A percentile compares a stretch with the other conserved stretches of the same genome.
Evolutionary conservation across 2,888 invertebrate species (phyloP).

Genomic region (Pristionchus maxplancki): DNA sequence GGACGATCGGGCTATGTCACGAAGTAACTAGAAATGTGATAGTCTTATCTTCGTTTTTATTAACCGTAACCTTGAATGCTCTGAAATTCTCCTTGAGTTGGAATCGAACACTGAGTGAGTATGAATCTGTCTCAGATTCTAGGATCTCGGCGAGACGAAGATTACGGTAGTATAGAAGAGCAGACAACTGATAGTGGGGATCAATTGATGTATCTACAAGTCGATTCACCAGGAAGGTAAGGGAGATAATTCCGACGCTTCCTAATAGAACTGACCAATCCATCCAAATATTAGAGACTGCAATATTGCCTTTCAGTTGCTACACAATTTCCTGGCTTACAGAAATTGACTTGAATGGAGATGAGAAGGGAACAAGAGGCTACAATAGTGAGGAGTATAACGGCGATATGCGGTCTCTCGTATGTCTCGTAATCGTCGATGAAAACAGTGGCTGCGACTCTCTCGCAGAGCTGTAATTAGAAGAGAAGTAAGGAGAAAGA

Average conservation of each 20-base stretch:
- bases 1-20: not conserved
- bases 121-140: not conserved
- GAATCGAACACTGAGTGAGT: not conserved
- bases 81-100: conserved; percentile 16
- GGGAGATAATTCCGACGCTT: not conserved
- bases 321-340: not conserved
- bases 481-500: not conserved
- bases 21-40: not conserved
- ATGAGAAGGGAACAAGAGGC: not conserved
- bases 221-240: not conserved
- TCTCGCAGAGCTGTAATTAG: conserved; percentile 21
- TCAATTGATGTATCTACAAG: no score
- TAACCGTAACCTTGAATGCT: not conserved
- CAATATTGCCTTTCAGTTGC: not conserved
- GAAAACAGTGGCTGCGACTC: not conserved
- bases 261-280: not conserved
- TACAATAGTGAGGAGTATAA: not conserved
- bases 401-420: not conserved
- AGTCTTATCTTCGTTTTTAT: not conserved
- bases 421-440: not conserved
- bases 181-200: not conserved
- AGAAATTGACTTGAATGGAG: not conserved
- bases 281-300: not conserved
- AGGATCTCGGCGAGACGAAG: not conserved
- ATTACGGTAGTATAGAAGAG: conserved; percentile 8